These are phyloP conservation scores for Halcyon leucocephala DNA, from an alignment of 2,797 vertebrate species.

Conservation along the genomic window DNA sequence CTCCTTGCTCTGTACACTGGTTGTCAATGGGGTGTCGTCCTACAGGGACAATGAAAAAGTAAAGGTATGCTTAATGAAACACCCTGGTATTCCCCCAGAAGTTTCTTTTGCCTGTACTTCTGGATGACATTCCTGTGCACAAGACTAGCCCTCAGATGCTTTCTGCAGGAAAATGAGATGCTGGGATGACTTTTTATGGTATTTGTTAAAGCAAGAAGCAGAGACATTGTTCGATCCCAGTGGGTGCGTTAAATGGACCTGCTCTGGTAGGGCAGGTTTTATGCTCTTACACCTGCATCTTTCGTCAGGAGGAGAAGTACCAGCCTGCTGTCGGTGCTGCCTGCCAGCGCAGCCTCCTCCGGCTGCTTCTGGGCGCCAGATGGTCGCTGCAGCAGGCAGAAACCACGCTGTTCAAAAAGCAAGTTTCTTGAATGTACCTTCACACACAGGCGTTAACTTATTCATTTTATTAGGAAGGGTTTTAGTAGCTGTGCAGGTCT, in stretches of 20 bases:
- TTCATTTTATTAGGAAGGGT: neutral
- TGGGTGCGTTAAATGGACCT: neutral
- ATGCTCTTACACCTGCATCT: neutral
- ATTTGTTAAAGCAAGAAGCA: neutral
- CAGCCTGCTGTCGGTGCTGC: accelerated
- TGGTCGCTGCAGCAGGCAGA: neutral
- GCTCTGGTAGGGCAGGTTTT: neutral
- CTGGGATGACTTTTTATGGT: neutral
- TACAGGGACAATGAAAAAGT: neutral
- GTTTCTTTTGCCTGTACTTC: neutral
- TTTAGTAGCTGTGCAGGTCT: neutral
- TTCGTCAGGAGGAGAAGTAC: neutral
- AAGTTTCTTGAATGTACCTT: neutral
- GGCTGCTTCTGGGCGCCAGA: neutral
- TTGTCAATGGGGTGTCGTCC: neutral
- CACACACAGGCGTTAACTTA: neutral
- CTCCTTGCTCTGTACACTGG: neutral
- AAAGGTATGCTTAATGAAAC: slow-evolving; percentile 21
- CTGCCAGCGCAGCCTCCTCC: accelerated
- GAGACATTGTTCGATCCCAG: neutral
- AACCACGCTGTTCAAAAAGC: neutral
- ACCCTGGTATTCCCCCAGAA: neutral
- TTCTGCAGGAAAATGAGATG: neutral
- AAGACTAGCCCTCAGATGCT: neutral
- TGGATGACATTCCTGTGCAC: neutral